These are phyloP conservation scores for Hydra vulgaris DNA, from an alignment of 30 jellyfish, hydroid and myxozoan genomes.

Conservation along the genomic window DNA sequence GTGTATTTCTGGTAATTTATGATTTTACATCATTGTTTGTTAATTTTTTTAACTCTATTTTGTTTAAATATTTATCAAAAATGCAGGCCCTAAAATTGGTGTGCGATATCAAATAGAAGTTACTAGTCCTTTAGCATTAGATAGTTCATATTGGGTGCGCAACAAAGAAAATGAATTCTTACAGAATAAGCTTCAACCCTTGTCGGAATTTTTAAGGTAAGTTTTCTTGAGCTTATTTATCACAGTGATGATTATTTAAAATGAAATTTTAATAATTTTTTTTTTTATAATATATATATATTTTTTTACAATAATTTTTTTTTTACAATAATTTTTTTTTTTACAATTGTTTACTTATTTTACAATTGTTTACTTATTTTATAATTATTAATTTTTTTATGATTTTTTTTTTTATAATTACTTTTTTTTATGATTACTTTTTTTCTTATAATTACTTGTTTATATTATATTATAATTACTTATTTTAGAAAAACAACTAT, in stretches of 20 bases:
- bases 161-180: slow-evolving; percentile 12
- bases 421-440: background rate
- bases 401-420: background rate
- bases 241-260: no score
- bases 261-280: background rate
- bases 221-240: background rate
- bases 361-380: no score
- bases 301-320: background rate
- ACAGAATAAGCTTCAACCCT: slow-evolving; percentile 15
- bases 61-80: background rate
- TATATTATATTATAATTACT: background rate
- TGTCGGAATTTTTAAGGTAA: slow-evolving; percentile 21
- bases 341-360: background rate
- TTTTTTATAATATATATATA: background rate
- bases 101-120: slow-evolving; percentile 23
- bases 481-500: background rate
- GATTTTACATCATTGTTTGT: background rate
- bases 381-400: background rate
- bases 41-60: background rate
- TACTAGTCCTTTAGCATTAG: slow-evolving; percentile 12
- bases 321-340: background rate
- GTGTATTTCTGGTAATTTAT: background rate
- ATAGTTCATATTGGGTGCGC: slow-evolving; percentile 27
- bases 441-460: background rate
- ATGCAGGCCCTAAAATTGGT: slow-evolving; percentile 26